Evolutionary conservation across 2,888 invertebrate genomes (phyloP).

Genomic region (Drosophila phalerata): DNA sequence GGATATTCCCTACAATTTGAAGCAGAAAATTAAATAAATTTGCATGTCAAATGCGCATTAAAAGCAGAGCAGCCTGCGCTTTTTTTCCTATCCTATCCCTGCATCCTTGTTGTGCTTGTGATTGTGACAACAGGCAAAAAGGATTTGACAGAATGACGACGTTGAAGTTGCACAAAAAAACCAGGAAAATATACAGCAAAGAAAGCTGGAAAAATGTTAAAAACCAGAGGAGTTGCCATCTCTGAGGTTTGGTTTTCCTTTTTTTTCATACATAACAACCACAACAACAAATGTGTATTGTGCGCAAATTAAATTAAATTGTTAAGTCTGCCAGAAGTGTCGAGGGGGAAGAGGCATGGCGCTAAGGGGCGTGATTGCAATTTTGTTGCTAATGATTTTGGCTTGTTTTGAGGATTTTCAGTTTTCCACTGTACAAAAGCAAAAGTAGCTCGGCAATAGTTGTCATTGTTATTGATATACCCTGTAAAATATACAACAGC

Average conservation of each 20-base stretch:
- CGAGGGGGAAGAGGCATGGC: neutral
- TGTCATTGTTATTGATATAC: constrained; percentile 8
- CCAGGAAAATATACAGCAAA: constrained; percentile 24
- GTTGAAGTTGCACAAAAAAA: constrained; percentile 3
- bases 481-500: neutral
- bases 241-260: constrained; percentile 45
- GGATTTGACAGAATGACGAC: constrained; percentile 64
- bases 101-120: constrained; percentile 27
- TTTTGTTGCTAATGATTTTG: constrained; percentile 77
- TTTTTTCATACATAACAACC: constrained; percentile 12
- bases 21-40: constrained; percentile 80
- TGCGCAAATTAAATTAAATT: constrained; percentile 74
- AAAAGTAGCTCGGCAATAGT: constrained; percentile 29
- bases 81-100: constrained; percentile 11
- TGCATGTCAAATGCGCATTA: constrained; percentile 80
- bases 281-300: constrained; percentile 29
- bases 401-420: constrained; percentile 72
- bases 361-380: constrained; percentile 41
- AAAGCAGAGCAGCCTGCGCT: constrained; percentile 39
- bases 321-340: constrained; percentile 50
- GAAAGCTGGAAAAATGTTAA: constrained; percentile 17
- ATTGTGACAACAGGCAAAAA: constrained; percentile 68
- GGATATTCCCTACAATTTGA: constrained; percentile 50
- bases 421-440: constrained; percentile 39
- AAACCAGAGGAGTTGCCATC: constrained; percentile 39